Base-by-base conservation (phyloP, 2,797 vertebrate species). In the Glossophaga mutica region DNA sequence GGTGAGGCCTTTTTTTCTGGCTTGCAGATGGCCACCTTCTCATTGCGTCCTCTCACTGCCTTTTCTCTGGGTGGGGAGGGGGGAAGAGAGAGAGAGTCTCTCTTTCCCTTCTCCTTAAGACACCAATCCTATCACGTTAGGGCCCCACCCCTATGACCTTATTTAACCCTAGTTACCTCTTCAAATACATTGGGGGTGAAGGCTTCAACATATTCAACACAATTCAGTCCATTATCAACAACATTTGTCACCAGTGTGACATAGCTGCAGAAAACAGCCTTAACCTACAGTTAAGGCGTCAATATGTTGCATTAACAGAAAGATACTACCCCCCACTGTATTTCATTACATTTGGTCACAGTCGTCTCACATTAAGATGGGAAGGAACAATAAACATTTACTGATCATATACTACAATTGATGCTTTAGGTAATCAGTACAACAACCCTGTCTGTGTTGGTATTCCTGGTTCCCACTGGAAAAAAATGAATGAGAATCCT, bases 131-230 rank as follows among this genome's bases (percentile, higher is more conserved):
- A 44, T 90, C n/a, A 34, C 32, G 70, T 52, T 22, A 39, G 37
- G 37, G 10, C 19, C 10, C 26, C 34, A 52, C 39, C 42, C 34
- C 46, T 77, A 24, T 32, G 19, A 70, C n/a, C 9, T 89, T 50
- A 77, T 70, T 84, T 92, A 93, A 71, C 55, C 78, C 85, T 73
- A 86, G 44, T 87, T 82, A 62, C 15, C 0, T 29, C 42, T 44
- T 77, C 39, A 68, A 22, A 46, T 93, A 15, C 55, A 74, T 10
- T 79, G 44, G 2, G 7, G 10, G 11, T 68, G 15, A 86, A 24
- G 24, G 7, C 48, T 96, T 91, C 37, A 29, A 24, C 50, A 59
- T 78, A 55, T 6, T 5, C 68, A 77, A 90, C 1, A 22, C 44
- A 55, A 12, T 89, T 82, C 65, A 46, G 34, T 65, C 74, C 11